Base-by-base conservation (phyloP, 2,888 invertebrate genomes). In the Cactoblastis cactorum region DNA sequence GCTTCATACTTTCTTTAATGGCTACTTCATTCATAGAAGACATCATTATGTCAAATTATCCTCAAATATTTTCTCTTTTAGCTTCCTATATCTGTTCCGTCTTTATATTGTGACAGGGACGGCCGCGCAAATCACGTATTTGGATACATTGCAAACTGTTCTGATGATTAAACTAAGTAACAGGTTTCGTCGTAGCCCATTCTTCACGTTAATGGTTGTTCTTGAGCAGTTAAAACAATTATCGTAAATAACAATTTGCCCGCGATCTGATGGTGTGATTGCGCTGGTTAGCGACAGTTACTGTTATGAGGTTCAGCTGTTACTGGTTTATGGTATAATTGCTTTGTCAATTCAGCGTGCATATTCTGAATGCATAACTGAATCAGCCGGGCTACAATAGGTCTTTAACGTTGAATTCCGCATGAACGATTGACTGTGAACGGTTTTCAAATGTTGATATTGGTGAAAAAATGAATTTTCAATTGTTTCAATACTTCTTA, bases 41-140 rank as follows among this genome's bases (percentile, higher is more conserved):
- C n/a, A n/a, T n/a, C n/a, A n/a, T n/a, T n/a, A n/a, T n/a, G n/a
- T n/a, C n/a, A n/a, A n/a, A n/a, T n/a, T n/a, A n/a, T n/a, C n/a
- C n/a, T n/a, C n/a, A n/a, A n/a, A n/a, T n/a, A n/a, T n/a, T n/a
- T n/a, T n/a, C n/a, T n/a, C n/a, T n/a, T n/a, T n/a, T n/a, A n/a
- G n/a, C n/a, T n/a, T n/a, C n/a, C n/a, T n/a, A n/a, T n/a, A n/a
- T n/a, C 52, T 61, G 65, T 63, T 77, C 78, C 77, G 78, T 80
- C 78, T 63, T 59, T 54, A 68, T 58, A 67, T 35, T 35, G 69
- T 71, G 74, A 72, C 71, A 71, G 67, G 53, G 65, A 65, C 63
- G 66, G 61, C 61, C 62, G 71, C 58, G 66, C 69, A 66, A 71
- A 77, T 76, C 77, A 76, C 76, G 71, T 68, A 68, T 69, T 77